Base-by-base conservation (phyloP, 1,140 invertebrate genomes). In the Berghia stephanieae region DNA sequence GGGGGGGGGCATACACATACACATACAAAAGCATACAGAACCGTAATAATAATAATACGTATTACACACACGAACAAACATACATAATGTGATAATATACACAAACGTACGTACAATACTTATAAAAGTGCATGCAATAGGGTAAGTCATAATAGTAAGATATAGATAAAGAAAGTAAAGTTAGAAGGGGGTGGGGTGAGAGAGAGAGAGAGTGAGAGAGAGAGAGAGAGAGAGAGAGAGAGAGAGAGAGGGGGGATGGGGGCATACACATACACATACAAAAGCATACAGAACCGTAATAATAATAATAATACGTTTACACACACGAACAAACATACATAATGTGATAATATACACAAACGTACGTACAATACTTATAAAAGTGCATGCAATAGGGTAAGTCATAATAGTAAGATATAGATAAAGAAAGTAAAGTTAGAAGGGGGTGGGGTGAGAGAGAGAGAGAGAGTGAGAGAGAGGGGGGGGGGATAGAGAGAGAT, bases 31-130 rank as follows among this genome's bases (percentile, higher is more conserved):
- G n/a, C n/a, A n/a, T n/a, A n/a, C n/a, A n/a, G n/a, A n/a, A n/a
- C n/a, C n/a, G n/a, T n/a, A n/a, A n/a, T n/a, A n/a, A n/a, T n/a
- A n/a, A n/a, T n/a, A n/a, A n/a, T n/a, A n/a, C n/a, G n/a, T n/a
- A n/a, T n/a, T n/a, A 63, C 60, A 63, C 13, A 18, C 60, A 63
- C 13, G 60, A 27, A 63, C 27, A 63, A 63, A 27, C 60, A 63
- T 13, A 18, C 60, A 63, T 18, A 63, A 13, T 18, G 13, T 18
- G 13, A 13, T 31, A 63, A 13, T 18, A 18, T 63, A 36, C 66
- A 36, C 66, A 68, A 3, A 68, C 66, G 40, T 36, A 68, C 66
- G 66, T 36, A n/a, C 66, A n/a, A n/a, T n/a, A n/a, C n/a, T n/a
- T n/a, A n/a, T n/a, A n/a, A n/a, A n/a, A n/a, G n/a, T n/a, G n/a